Evolutionary conservation across 2,113 vertebrate genomes (phyloP), one percentile per base, ranked within the genome.

Genomic region (Pelecanus crispus): DNA sequence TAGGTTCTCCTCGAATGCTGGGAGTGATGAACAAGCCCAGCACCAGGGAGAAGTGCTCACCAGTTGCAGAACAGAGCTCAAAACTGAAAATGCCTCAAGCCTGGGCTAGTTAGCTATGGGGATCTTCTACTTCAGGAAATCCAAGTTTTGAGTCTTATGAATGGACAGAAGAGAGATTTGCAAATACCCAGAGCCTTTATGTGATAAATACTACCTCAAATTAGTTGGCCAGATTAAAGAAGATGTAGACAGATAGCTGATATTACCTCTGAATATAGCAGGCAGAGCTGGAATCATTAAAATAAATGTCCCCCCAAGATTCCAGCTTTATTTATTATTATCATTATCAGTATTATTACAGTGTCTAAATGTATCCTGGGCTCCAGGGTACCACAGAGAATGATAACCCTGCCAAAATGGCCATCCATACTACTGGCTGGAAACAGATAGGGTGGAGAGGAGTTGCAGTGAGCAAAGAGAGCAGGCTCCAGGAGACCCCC

Each of bases 251-350:
- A 94, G 94, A 96, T 95, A 90, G 89, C 61, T 22, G 50, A 70
- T 92, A 96, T 95, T 97, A 96, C 91, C 59, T 88, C 78, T 72
- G 72, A 92, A 83, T 79, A 49, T 62, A 88, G 71, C 89, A 88
- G 75, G 72, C 91, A 91, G 92, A 84, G 52, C 71, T 94, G 87
- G 87, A 79, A 92, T 96, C 91, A 96, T 97, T 96, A 95, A 96
- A 97, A 96, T 86, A 88, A 97, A 97, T 90, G 95, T 92, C 94
- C 71, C 96, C 92, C 71, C 71, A 96, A 95, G 95, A 92, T 94
- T 92, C 67, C 36, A 91, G 61, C 71, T 95, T 96, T 96, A 97
- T 96, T 96, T 97, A 97, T 97, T 95, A 94, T 96, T 94, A 95
- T 95, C 50, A 4, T 97, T 91, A 92, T 91, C 84, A 72, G 86